Evolutionary conservation across 2,797 vertebrate genomes (phyloP).

Genomic region (Scomberomorus guttatus): DNA sequence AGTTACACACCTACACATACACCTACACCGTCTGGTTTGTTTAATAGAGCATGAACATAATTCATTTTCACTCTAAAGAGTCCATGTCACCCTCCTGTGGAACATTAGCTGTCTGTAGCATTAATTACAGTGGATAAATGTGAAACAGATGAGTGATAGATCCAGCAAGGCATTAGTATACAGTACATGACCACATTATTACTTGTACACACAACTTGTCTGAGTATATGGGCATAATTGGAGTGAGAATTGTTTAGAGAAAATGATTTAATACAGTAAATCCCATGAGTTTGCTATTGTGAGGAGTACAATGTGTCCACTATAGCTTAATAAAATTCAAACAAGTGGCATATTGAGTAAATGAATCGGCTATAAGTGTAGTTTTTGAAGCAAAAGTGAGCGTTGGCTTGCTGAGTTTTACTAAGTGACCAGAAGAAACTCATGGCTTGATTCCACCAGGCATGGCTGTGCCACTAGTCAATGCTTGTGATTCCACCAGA

Average conservation of each 20-base stretch:
- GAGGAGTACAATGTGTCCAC: slow-evolving; percentile 8
- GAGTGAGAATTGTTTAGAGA: slow-evolving; percentile 7
- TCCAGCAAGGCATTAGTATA: slow-evolving; percentile 27
- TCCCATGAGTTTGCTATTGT: slow-evolving; percentile 13
- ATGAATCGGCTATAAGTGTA: background rate
- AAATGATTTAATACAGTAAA: slow-evolving; percentile 2
- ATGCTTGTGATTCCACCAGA: too few species aligned
- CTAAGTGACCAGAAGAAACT: slow-evolving; percentile 4
- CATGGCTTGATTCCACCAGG: too few species aligned
- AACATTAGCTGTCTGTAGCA: slow-evolving; percentile 25
- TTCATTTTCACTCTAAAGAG: slow-evolving; percentile 50
- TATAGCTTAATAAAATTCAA: slow-evolving; percentile 17
- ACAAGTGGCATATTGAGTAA: slow-evolving; percentile 3
- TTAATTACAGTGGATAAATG: slow-evolving; percentile 38
- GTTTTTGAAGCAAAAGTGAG: background rate
- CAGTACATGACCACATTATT: slow-evolving; percentile 25
- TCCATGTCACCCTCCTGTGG: slow-evolving; percentile 10
- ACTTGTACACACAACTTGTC: slow-evolving; percentile 32
- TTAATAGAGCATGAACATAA: slow-evolving; percentile 27
- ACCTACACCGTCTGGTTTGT: slow-evolving; percentile 38
- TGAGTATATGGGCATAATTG: background rate
- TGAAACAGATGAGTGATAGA: slow-evolving; percentile 33
- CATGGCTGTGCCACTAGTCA: too few species aligned
- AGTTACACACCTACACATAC: slow-evolving; percentile 25
- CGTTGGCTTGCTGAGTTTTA: background rate